Percentiles rank a stretch among this genome's conserved stretches.
Conservation (phyloP, 1,140 invertebrate genomes). For the Scaptomyza hsui region DNA sequence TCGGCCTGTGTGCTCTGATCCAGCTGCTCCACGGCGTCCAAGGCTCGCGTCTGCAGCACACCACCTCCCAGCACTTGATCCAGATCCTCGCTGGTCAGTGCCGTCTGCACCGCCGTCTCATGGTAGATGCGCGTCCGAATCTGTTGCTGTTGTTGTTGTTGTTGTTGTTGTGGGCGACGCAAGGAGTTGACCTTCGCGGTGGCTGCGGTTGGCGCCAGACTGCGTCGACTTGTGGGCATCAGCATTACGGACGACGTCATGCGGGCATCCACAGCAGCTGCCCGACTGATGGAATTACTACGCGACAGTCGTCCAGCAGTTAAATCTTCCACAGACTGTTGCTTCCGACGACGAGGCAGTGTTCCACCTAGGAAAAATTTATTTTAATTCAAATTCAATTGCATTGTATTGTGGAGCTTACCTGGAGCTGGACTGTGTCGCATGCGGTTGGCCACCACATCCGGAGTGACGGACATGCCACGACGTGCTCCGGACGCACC, state of each 20-base stretch:
- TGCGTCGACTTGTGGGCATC: slow-evolving; percentile 57
- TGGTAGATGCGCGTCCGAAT: slow-evolving; percentile 89
- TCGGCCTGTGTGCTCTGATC: slow-evolving; percentile 88
- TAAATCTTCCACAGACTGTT: slow-evolving; percentile 85
- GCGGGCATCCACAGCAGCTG: slow-evolving; percentile 66
- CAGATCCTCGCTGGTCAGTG: slow-evolving; percentile 88
- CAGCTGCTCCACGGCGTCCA: slow-evolving; percentile 84
- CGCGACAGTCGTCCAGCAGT: slow-evolving; percentile 73
- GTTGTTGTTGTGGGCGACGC: slow-evolving; percentile 47
- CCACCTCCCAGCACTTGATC: slow-evolving; percentile 88
- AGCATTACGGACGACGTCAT: slow-evolving; percentile 84
- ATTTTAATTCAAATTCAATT: slow-evolving; percentile 87
- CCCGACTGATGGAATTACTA: slow-evolving; percentile 83
- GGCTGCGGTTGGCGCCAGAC: slow-evolving; percentile 58
- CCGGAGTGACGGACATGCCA: slow-evolving; percentile 68
- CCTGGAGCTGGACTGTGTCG: slow-evolving; percentile 81
- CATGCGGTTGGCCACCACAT: slow-evolving; percentile 73
- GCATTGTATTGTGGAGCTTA: slow-evolving; percentile 62
- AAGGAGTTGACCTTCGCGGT: slow-evolving; percentile 71
- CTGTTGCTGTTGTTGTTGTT: slow-evolving; percentile 39
- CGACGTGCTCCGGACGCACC: slow-evolving; percentile 45
- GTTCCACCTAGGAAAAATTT: slow-evolving; percentile 88
- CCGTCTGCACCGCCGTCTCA: slow-evolving; percentile 90
- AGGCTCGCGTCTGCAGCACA: slow-evolving; percentile 75
- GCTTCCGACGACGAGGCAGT: slow-evolving; percentile 88